Evolutionary conservation across 2,888 invertebrate species (phyloP).

Genomic region (Caenorhabditis sp.): DNA sequence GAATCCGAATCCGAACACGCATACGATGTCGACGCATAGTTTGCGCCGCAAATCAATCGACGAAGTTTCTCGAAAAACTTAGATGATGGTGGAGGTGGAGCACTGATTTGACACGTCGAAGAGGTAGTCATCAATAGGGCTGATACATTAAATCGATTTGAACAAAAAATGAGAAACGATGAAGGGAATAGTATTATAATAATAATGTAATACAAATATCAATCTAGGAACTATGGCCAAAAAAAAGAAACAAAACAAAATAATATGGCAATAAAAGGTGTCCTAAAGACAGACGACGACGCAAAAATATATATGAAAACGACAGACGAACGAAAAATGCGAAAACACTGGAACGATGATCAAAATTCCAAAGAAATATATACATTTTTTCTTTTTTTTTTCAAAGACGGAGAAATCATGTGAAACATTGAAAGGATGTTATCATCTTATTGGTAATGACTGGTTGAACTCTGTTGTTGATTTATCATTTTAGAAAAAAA

Average conservation of each 20-base stretch:
- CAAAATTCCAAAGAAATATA: slow-evolving; percentile 1
- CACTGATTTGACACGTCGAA: slow-evolving; percentile 33
- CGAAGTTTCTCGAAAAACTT: slow-evolving; percentile 38
- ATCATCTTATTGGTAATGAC: slow-evolving; percentile 1
- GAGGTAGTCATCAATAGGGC: slow-evolving; percentile 2
- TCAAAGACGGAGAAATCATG: not conserved
- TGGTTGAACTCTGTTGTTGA: not conserved
- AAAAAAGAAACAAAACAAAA: slow-evolving; percentile 2
- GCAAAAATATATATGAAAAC: not conserved
- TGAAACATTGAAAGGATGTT: too few relatives aligned
- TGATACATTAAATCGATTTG: not conserved
- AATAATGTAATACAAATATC: too few relatives aligned
- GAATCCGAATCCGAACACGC: slow-evolving; percentile 20
- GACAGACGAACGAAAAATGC: not conserved
- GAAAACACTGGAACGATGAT: slow-evolving; percentile 2
- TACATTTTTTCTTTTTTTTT: slow-evolving; percentile 2
- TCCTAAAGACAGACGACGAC: not conserved
- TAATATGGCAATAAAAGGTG: not conserved
- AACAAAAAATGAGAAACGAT: not conserved
- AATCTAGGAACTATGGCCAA: not conserved
- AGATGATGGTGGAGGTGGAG: slow-evolving; percentile 16
- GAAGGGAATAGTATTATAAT: too few relatives aligned
- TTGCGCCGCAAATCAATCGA: slow-evolving; percentile 30
- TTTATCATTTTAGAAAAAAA: too few relatives aligned
- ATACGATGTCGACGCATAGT: slow-evolving; percentile 26